Evolutionary conservation across 2,888 invertebrate species (phyloP).

Genomic region (Ariolimax columbianus): DNA sequence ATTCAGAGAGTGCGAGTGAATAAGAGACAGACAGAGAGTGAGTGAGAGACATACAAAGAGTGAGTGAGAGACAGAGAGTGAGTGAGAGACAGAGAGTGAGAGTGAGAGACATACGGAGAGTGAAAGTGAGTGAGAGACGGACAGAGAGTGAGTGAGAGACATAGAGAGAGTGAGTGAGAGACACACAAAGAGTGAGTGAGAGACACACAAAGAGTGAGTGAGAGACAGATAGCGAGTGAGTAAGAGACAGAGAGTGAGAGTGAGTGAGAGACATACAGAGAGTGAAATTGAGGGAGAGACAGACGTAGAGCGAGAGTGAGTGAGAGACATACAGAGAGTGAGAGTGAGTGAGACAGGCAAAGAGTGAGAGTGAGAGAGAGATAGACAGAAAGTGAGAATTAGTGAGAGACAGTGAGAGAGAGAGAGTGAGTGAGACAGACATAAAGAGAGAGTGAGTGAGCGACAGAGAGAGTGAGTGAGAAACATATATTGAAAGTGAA

Average conservation of each 20-base stretch:
- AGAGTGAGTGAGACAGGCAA: not conserved
- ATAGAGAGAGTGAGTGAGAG: no score
- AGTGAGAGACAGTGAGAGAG: slow-evolving; percentile 29
- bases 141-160: no score
- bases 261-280: no score
- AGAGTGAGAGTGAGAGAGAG: slow-evolving; percentile 18
- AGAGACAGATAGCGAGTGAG: slow-evolving; percentile 35
- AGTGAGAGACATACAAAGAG: no score
- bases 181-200: slow-evolving; percentile 18
- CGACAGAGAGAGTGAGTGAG: not conserved
- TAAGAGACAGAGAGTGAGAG: slow-evolving; percentile 29
- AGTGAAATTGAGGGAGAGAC: no score
- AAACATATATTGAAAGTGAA: not conserved
- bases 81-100: slow-evolving; percentile 22
- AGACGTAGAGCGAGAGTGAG: no score
- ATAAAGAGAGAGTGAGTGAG: not conserved
- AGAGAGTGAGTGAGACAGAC: slow-evolving; percentile 20
- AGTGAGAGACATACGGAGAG: not conserved
- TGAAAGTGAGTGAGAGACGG: not conserved
- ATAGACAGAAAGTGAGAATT: no score
- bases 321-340: no score
- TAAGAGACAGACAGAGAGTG: slow-evolving; percentile 23
- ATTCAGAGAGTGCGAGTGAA: slow-evolving; percentile 22
- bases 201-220: slow-evolving; percentile 27
- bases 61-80: slow-evolving; percentile 32